phyloP scores from a whole-genome alignment of 2,888 invertebrate species.

The Melanchra persicariae region DNA sequence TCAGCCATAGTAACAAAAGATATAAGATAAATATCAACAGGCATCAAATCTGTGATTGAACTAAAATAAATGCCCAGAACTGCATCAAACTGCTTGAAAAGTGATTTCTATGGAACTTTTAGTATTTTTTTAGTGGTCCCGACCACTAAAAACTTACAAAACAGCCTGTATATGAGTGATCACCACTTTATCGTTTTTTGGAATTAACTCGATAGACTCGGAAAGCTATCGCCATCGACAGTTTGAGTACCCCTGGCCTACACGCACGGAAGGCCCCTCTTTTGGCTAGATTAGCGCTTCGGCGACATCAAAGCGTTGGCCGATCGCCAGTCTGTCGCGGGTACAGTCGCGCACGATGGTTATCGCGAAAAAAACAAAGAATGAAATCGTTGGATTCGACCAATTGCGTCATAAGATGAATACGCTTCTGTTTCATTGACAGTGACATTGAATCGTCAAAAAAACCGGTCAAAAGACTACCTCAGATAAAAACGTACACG shows the following conservation, averaged over 20 bases:
- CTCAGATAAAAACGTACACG: neutral
- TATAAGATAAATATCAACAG: no score
- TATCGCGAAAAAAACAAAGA: slow-evolving; percentile 47
- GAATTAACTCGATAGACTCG: neutral
- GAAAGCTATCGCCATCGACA: neutral
- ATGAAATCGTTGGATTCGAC: neutral
- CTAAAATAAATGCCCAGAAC: no score
- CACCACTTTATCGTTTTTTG: no score
- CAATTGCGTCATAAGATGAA: neutral
- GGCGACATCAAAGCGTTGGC: slow-evolving; percentile 69
- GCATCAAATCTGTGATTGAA: no score
- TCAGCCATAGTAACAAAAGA: neutral
- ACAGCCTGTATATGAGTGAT: no score
- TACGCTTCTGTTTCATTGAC: neutral
- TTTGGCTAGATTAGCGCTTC: slow-evolving; percentile 67
- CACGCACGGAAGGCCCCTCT: slow-evolving; percentile 41
- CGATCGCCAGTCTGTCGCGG: slow-evolving; percentile 53
- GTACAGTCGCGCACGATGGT: slow-evolving; percentile 56
- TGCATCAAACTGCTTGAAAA: no score
- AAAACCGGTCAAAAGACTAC: neutral
- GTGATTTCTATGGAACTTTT: no score
- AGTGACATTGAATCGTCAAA: neutral
- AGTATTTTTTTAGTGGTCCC: no score
- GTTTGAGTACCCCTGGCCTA: slow-evolving; percentile 2
- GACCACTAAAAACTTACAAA: no score